Conservation (phyloP, 1,140 invertebrate species). For the Heliconius eleuchia region DNA sequence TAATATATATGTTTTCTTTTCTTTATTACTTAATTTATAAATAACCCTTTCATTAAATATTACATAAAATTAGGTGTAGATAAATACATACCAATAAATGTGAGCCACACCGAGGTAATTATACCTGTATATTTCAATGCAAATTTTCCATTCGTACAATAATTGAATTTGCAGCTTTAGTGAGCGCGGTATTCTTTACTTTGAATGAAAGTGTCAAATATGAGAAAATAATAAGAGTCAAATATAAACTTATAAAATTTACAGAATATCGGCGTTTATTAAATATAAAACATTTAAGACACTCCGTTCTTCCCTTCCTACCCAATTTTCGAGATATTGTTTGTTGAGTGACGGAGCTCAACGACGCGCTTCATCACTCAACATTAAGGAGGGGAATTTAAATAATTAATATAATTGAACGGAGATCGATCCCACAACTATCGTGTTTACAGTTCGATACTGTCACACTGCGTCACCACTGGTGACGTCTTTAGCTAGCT, state of each 20-base stretch:
- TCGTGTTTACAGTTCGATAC: too few species aligned
- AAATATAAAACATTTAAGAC: too few species aligned
- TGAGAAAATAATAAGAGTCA: slow-evolving; percentile 1
- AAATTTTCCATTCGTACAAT: not conserved
- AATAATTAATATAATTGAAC: too few species aligned
- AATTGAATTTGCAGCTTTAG: slow-evolving; percentile 3
- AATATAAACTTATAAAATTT: not conserved
- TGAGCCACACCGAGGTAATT: not conserved
- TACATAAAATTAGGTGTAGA: not conserved
- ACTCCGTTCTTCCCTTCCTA: too few species aligned
- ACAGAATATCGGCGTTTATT: not conserved
- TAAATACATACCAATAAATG: not conserved
- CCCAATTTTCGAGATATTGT: too few species aligned
- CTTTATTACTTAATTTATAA: not conserved
- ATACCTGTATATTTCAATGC: not conserved
- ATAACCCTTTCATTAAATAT: not conserved
- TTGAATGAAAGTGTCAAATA: slow-evolving; percentile 5
- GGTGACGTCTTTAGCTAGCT: too few species aligned
- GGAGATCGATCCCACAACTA: too few species aligned
- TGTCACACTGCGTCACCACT: too few species aligned
- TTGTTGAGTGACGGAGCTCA: too few species aligned
- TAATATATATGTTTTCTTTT: not conserved
- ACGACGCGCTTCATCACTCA: too few species aligned
- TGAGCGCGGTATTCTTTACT: not conserved
- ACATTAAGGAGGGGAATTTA: too few species aligned